phyloP scores from a whole-genome alignment of 2,113 vertebrate genomes.

The Gymnogyps californianus region DNA sequence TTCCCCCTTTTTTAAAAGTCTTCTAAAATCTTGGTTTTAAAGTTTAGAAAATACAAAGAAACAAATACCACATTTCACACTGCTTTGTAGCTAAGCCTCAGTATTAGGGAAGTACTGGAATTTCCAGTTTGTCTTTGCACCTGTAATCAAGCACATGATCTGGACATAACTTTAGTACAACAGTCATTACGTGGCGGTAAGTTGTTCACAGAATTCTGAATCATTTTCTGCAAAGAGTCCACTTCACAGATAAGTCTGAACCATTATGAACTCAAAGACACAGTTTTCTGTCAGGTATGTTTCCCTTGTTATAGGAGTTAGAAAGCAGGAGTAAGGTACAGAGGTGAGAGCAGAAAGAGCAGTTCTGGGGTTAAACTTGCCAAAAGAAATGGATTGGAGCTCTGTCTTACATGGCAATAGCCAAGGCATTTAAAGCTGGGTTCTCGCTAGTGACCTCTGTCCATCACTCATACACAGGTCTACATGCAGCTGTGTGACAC shows the following conservation, averaged over 20 bases:
- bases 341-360: neutral
- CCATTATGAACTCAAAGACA: neutral
- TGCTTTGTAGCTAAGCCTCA: neutral
- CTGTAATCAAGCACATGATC: neutral
- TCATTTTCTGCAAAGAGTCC: neutral
- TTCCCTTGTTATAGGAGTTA: neutral
- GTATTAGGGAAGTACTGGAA: neutral
- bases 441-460: neutral
- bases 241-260: neutral
- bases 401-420: neutral
- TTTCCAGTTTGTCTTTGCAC: neutral
- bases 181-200: neutral
- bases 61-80: neutral
- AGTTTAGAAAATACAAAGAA: neutral
- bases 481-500: neutral
- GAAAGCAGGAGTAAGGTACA: neutral
- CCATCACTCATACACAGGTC: neutral
- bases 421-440: neutral
- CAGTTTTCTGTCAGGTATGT: accelerated
- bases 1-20: neutral
- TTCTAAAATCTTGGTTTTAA: neutral
- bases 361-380: neutral
- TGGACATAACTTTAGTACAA: neutral
- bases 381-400: neutral
- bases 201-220: neutral